Percentiles rank a stretch among this genome's conserved stretches.
Conservation (phyloP, 2,113 vertebrate genomes). For the Trematomus loennbergii region DNA sequence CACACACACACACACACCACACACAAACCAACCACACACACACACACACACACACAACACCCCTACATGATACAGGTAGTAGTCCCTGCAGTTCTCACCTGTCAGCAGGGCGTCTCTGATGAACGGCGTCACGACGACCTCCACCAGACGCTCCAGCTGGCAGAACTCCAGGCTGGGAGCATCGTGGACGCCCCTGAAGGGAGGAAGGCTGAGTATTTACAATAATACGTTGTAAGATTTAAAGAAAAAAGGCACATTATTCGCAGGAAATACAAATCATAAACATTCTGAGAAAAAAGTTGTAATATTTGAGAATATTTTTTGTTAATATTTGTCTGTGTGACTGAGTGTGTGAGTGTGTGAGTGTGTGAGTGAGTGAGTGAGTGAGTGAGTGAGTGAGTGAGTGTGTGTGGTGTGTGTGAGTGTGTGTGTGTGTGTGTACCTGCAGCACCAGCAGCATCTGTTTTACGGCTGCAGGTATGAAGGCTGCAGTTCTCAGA, state of each 20-base stretch:
- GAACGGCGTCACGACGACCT: slow-evolving; percentile 91
- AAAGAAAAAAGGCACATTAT: no score
- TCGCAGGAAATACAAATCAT: no score
- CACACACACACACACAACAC: no score
- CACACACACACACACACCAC: no score
- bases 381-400: no score
- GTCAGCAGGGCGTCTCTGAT: slow-evolving; percentile 80
- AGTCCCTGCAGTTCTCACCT: slow-evolving; percentile 20
- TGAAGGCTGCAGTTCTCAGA: slow-evolving; percentile 77
- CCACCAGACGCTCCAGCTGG: slow-evolving; percentile 90
- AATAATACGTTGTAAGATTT: no score
- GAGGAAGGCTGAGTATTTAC: not conserved
- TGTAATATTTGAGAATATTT: no score
- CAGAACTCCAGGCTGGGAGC: slow-evolving; percentile 87
- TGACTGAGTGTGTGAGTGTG: no score
- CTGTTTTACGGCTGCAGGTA: slow-evolving; percentile 89
- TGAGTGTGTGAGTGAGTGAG: no score
- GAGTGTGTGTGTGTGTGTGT: slow-evolving; percentile 4
- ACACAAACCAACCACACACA: no score
- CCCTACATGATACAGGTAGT: rapidly evolving
- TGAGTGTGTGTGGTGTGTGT: no score
- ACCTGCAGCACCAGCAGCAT: slow-evolving; percentile 96
- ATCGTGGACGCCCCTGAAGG: slow-evolving; percentile 91
- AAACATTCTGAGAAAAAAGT: no score
- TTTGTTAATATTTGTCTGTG: not conserved